Conservation (phyloP, 2,797 vertebrate genomes). For the Tauraco hartlaubi region DNA sequence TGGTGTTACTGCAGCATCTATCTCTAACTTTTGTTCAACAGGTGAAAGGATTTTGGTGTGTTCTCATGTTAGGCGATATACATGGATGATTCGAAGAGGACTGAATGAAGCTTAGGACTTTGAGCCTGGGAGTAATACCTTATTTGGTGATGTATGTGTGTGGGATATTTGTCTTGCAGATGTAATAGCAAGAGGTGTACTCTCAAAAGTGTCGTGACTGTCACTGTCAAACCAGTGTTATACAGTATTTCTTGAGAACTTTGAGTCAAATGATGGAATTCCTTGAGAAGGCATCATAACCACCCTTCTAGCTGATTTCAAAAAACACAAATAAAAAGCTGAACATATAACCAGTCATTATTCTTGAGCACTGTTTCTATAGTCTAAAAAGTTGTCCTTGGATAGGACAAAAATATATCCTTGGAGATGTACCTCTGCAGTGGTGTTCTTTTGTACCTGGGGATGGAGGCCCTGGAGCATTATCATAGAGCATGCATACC, state of each 20-base stretch:
- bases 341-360: neutral
- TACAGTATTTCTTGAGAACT: neutral
- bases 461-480: neutral
- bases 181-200: neutral
- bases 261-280: neutral
- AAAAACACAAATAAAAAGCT: neutral
- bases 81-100: neutral
- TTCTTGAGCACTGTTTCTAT: neutral
- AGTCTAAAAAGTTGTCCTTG: neutral
- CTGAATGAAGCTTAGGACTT: neutral
- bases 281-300: neutral
- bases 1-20: neutral
- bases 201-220: neutral
- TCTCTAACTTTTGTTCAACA: neutral
- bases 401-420: neutral
- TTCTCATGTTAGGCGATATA: neutral
- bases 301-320: neutral
- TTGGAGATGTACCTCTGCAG: neutral
- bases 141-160: neutral
- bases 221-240: neutral
- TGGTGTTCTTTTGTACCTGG: neutral
- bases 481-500: neutral
- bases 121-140: neutral
- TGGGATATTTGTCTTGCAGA: neutral
- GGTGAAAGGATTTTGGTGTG: neutral